phyloP scores from a whole-genome alignment of 2,797 vertebrate species.

The Novumbra hubbsi region DNA sequence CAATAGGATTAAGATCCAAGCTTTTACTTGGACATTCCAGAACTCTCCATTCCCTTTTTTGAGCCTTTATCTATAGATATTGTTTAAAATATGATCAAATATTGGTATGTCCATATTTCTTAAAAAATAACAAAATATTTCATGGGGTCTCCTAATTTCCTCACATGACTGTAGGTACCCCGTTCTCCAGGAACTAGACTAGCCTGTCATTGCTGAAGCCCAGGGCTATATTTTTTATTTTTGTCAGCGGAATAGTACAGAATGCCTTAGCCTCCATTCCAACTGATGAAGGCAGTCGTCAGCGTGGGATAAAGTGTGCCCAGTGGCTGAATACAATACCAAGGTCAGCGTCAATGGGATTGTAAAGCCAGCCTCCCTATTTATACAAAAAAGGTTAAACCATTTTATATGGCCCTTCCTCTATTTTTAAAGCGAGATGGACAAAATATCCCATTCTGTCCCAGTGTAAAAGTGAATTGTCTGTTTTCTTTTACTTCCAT shows the following conservation, averaged over 20 bases:
- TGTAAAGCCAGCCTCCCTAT: background rate
- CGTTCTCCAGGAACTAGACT: background rate
- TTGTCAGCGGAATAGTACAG: background rate
- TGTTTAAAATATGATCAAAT: no score
- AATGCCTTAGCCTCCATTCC: background rate
- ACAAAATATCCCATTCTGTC: background rate
- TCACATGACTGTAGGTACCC: no score
- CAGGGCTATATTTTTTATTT: background rate
- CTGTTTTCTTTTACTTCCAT: background rate
- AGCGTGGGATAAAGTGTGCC: no score
- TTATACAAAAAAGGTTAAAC: background rate
- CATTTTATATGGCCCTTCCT: background rate
- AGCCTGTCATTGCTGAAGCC: background rate
- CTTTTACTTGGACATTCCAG: no score
- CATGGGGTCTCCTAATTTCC: no score
- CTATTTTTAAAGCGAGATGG: background rate
- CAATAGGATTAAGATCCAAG: no score
- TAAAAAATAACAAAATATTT: no score
- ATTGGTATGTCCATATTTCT: no score
- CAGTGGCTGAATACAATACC: background rate
- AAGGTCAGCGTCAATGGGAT: background rate
- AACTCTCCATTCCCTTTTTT: no score
- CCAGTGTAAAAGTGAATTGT: background rate
- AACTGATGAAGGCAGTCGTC: background rate
- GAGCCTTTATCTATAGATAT: no score